These are phyloP conservation scores for Dorcus hopei DNA, from an alignment of 2,888 invertebrate genomes.

Conservation along the genomic window DNA sequence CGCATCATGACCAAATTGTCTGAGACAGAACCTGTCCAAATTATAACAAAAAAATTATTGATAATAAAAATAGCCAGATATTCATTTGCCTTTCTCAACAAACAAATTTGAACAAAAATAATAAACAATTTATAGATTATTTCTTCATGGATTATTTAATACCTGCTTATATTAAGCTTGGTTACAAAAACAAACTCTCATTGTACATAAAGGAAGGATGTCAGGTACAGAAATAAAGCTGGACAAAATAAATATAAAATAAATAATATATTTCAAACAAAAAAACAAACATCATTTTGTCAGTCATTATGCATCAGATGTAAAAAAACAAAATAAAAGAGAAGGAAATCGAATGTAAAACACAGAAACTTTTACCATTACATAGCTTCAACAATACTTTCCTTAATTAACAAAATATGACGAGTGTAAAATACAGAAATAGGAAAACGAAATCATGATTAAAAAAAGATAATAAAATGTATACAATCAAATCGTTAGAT, in stretches of 20 bases:
- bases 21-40: too few species aligned
- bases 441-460: background rate
- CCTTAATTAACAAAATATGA: background rate
- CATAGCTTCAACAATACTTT: conserved; percentile 5
- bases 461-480: background rate
- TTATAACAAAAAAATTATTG: too few species aligned
- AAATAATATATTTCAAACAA: conserved; percentile 46
- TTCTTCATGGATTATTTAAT: too few species aligned
- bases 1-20: too few species aligned
- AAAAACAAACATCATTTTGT: conserved; percentile 39
- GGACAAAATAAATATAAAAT: conserved; percentile 41
- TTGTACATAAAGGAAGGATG: conserved; percentile 1
- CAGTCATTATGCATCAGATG: conserved; percentile 37
- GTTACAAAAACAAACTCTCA: conserved; percentile 30
- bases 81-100: too few species aligned
- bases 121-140: too few species aligned
- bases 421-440: background rate
- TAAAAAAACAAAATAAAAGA: conserved; percentile 19
- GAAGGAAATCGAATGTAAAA: background rate
- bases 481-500: background rate
- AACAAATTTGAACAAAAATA: too few species aligned
- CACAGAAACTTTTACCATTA: too few species aligned
- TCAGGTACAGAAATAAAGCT: conserved; percentile 26
- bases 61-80: too few species aligned
- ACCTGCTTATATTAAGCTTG: conserved; percentile 30